Base-by-base conservation (phyloP, 2,797 vertebrate species). In the Gouania willdenowi region DNA sequence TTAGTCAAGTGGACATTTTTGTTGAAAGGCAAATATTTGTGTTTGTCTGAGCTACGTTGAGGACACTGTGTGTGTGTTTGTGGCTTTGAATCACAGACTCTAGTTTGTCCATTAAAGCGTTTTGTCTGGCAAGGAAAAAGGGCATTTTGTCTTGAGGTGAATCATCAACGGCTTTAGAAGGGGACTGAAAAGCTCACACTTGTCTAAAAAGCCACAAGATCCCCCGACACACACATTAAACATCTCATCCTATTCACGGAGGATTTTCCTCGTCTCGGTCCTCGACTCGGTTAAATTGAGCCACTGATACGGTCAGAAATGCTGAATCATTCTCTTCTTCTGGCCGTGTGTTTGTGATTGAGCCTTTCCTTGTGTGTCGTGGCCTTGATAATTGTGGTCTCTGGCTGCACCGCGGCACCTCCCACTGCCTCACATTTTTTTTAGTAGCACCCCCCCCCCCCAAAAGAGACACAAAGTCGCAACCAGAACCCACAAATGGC, bases 381-480 rank as follows among this genome's bases (percentile, higher is more conserved):
- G 36, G 43, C 17, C 41, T 59, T 60, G 52, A 72, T 79, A 76
- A 74, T 76, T 83, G 82, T 56, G 70, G 81, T 58, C 52, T 51
- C n/a, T 1, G 23, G 66, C 66, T 58, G 28, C 50, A 33, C 29
- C 52, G 68, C 49, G 57, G 66, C 26, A 12, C 74, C 35, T 62
- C 64, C 71, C 68, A 16, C 60, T 47, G 53, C 35, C 34, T 43
- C 67, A 40, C 24, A 21, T 40, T 5, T 65, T 55, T 55, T 71
- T 28, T 14, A n/a, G n/a, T n/a, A n/a, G n/a, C n/a, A n/a, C n/a
- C n/a, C n/a, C n/a, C 13, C 13, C 53, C 69, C 71, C 35, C 75
- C 57, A 80, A n/a, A n/a, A n/a, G 83, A 86, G 86, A 86, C 86
- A 64, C 51, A 2, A 14, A 82, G 84, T 83, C 82, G 68, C 65